Conservation (phyloP, 2,888 invertebrate genomes). For the Zelleria hepariella region DNA sequence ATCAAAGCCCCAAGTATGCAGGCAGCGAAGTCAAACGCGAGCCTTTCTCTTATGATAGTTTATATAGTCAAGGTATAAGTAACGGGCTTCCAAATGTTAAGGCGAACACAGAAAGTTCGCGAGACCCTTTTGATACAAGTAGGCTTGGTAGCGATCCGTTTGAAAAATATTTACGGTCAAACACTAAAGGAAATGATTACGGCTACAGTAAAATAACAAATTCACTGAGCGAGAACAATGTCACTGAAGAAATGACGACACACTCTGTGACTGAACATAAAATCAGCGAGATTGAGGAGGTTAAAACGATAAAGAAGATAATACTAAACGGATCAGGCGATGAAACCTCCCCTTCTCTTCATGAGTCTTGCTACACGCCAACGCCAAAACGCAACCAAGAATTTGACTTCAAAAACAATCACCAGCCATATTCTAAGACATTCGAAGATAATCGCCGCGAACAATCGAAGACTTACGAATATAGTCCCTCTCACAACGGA, state of each 20-base stretch:
- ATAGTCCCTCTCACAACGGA: neutral
- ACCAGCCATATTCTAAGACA: no score
- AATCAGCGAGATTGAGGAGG: conserved; percentile 59
- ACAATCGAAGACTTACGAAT: neutral
- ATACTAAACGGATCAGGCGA: conserved; percentile 48
- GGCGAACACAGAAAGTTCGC: conserved; percentile 24
- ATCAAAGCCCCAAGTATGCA: conserved; percentile 19
- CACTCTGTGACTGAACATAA: conserved; percentile 55
- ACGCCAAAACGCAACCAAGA: neutral
- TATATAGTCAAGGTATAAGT: conserved; percentile 26
- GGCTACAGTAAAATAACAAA: conserved; percentile 35
- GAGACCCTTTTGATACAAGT: conserved; percentile 47
- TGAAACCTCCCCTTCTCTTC: neutral
- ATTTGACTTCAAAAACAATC: neutral
- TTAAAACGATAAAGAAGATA: conserved; percentile 62
- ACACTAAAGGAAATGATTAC: conserved; percentile 26
- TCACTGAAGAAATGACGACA: conserved; percentile 48
- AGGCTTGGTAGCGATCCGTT: conserved; percentile 49
- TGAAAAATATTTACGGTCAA: conserved; percentile 44
- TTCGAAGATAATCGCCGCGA: neutral
- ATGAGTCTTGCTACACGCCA: neutral
- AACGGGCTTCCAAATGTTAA: conserved; percentile 32
- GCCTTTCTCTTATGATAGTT: conserved; percentile 25
- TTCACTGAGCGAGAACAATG: conserved; percentile 51
- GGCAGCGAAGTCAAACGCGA: conserved; percentile 27